Base-by-base conservation (phyloP, 2,113 vertebrate species). In the Bos indicus region DNA sequence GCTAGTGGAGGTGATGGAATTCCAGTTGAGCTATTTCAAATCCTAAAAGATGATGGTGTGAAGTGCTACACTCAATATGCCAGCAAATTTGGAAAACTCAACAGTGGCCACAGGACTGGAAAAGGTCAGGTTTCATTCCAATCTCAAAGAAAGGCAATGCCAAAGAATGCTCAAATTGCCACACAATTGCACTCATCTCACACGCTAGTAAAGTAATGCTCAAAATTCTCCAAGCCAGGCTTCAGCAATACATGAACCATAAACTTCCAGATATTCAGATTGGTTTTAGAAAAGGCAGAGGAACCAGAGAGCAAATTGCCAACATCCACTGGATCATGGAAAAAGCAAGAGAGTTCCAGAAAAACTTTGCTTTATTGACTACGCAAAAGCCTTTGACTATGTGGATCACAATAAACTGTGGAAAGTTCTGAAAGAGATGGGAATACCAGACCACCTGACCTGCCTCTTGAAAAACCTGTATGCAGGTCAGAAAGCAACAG, bases 251-350 rank as follows among this genome's bases (percentile, higher is more conserved):
- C 1, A 0, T 64, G 62, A 64, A n/a, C 62, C 7, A 1, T 64
- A 7, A 64, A 64, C 30, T 64, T 17, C 30, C 62, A 8, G 6
- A 64, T 64, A 3, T 64, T 64, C 62, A 64, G 7, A 15, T 3
- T 4, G 62, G 62, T 33, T 33, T 64, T 64, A 64, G 62, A 17
- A 33, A 33, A 33, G 3, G 6, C 30, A 33, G 62, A 64, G 7
- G 62, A 64, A 64, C 15, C 30, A 64, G 7, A 64, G 30, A 33
- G 33, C 30, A 33, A 64, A 64, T 64, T 33, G 60, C 60, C 60
- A 64, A 64, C 60, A 64, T 64, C 30, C 0, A 0, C 30, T 33
- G 30, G 7, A 64, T 64, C 60, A 64, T 33, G 0, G 1, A 64
- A 33, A 64, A 64, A 64, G 60, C 2, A 64, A 64, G 30, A 16